These are phyloP conservation scores for Spodoptera frugiperda DNA, from an alignment of 1,140 invertebrate species.

Conservation along the genomic window DNA sequence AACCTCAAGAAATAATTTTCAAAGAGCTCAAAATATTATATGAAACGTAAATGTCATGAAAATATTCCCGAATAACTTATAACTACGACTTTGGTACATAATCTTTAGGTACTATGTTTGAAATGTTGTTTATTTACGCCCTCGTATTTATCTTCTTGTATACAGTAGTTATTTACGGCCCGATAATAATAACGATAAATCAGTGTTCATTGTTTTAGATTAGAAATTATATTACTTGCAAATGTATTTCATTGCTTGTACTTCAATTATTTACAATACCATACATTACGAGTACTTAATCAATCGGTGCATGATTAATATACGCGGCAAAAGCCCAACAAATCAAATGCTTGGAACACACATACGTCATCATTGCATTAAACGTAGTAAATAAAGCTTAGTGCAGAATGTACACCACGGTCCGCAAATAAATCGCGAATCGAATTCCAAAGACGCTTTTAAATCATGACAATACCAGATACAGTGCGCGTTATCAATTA, in stretches of 20 bases:
- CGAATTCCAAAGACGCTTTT: constrained; percentile 69
- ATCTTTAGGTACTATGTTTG: background rate
- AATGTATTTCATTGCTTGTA: constrained; percentile 18
- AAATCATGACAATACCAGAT: constrained; percentile 82
- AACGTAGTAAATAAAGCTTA: constrained; percentile 49
- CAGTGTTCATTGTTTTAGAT: constrained; percentile 33
- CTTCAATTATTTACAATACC: constrained; percentile 25
- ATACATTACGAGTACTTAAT: constrained; percentile 29
- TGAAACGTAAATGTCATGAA: too few species aligned
- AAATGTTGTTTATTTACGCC: background rate
- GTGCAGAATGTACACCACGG: constrained; percentile 52
- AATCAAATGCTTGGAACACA: constrained; percentile 18
- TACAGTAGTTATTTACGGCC: constrained; percentile 10
- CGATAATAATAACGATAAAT: constrained; percentile 29
- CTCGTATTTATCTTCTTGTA: constrained; percentile 12
- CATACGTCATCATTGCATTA: constrained; percentile 35
- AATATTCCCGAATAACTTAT: too few species aligned
- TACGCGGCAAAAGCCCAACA: constrained; percentile 25
- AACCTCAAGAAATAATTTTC: too few species aligned
- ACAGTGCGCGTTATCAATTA: constrained; percentile 82
- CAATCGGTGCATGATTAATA: constrained; percentile 27
- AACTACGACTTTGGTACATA: too few species aligned
- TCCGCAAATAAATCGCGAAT: constrained; percentile 68
- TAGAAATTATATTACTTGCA: constrained; percentile 33
- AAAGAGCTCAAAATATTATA: too few species aligned